Evolutionary conservation across 2,797 vertebrate species (phyloP), one percentile per base, ranked within the genome.

Genomic region (Crypturellus tataupa): DNA sequence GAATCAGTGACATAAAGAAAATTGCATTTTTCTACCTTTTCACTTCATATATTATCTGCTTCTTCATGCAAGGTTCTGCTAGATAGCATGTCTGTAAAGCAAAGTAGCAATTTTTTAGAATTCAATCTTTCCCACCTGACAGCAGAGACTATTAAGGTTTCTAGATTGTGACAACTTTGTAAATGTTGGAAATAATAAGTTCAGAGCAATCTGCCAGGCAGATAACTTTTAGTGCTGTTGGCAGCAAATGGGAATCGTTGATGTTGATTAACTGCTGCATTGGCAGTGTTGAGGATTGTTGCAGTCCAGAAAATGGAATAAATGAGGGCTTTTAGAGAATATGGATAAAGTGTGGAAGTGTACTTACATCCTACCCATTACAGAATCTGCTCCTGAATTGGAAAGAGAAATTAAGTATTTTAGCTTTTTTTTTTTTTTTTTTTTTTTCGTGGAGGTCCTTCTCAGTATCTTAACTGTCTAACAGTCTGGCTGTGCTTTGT

Each of bases 1-100:
- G 39, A 92, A 92, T 72, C 86, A 83, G 7, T 40, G 69, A 89
- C 89, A 90, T 83, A 94, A 89, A 78, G 84, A 87, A 91, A 94
- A 95, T 87, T 89, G 62, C 65, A 40, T 91, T 95, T 96, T 89
- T 46, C 89, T 15, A 21, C 75, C 71, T 92, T 83, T 35, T n/a
- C 56, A 58, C 51, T 79, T 91, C 27, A 13, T 58, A 51, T 55
- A 72, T 92, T 85, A 85, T 72, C 90, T 83, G 35, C n/a, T 87
- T 8, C 51, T 84, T 81, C 65, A 40, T 80, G 72, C 80, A 73
- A 29, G 35, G 59, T 64, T 63, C 59, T 89, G 14, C 46, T 89
- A 78, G 76, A 82, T 69, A 72, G 37, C 0, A 0, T 13, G 39
- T 72, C 87, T 89, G 12, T 68, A 60, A 87, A 78, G 47, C 10